Percentiles rank a stretch among this genome's conserved stretches.
phyloP scores from a whole-genome alignment of 1,140 invertebrate species.

The Drosophila tristis region DNA sequence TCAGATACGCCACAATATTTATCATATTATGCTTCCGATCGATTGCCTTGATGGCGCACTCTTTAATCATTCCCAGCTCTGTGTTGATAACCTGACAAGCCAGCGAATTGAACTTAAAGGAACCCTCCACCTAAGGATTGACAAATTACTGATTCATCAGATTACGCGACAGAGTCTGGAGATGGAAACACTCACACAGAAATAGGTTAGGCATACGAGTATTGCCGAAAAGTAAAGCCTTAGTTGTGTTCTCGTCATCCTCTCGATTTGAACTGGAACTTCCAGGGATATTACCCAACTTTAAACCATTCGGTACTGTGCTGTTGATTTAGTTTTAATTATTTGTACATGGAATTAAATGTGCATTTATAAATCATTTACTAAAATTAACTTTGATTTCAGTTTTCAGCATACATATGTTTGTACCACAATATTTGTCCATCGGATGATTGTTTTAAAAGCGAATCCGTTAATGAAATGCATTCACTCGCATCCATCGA shows the following conservation, averaged over 20 bases:
- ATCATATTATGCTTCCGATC: constrained; percentile 31
- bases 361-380: too few relatives aligned
- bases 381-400: too few relatives aligned
- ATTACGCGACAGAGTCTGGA: not conserved
- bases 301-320: too few relatives aligned
- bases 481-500: constrained; percentile 20
- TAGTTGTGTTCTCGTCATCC: not conserved
- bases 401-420: too few relatives aligned
- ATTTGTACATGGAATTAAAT: not conserved
- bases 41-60: constrained; percentile 44
- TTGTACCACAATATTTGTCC: constrained; percentile 9
- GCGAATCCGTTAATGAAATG: constrained; percentile 8
- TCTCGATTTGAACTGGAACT: not conserved
- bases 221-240: not conserved
- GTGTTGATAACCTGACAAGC: not conserved
- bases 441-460: constrained; percentile 3
- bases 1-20: constrained; percentile 8
- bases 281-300: not conserved
- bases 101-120: constrained; percentile 32
- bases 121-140: not conserved
- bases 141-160: too few relatives aligned
- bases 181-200: not conserved
- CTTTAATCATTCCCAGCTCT: not conserved
- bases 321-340: not conserved
- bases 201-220: not conserved